Base-by-base conservation (phyloP, 2,888 invertebrate species). In the Drosophila macrospina region DNA sequence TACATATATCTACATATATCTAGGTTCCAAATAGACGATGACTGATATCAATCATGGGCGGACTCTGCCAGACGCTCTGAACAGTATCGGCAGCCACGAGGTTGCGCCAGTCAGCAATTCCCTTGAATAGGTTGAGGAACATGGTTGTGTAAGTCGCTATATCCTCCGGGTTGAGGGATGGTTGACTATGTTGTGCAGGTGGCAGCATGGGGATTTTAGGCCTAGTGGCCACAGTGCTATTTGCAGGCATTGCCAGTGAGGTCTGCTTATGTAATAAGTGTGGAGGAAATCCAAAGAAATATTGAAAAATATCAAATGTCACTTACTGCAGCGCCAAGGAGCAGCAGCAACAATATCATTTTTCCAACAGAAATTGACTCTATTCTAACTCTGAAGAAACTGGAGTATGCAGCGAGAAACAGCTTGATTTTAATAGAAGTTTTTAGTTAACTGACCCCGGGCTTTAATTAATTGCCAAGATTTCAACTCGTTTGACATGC, bases 31-130 rank as follows among this genome's bases (percentile, higher is more conserved):
- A 88, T 5, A 84, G 55, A 1, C 88, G 80, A 55, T 77, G 86
- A 8, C 83, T 85, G 15, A 74, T 77, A 51, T 82, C 74, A 4
- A 66, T 44, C 36, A 86, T 63, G 0, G 88, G 75, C 8, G 86
- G 84, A 69, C 84, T 86, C 45, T 86, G 80, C 86, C 80, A 88
- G 37, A 86, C 78, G 54, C 78, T 86, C 56, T 85, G 78, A 0
- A 88, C 83, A 0, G 86, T 67, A 26, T 85, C 84, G 42, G 65
- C 64, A 8, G 86, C 84, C 30, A 85, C 72, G 20, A 70, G 11
- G 39, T 88, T 88, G 5, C 86, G 83, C 68, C 68, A 86, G 24
- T 85, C 86, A 3, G 55, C 64, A 15, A 84, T 64, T 0, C 81
- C 81, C n/a, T 80, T 80, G 11, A 85, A 73, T 5, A 85, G 34